phyloP scores from a whole-genome alignment of 1,140 invertebrate genomes.

The Rhynchophorus ferrugineus region DNA sequence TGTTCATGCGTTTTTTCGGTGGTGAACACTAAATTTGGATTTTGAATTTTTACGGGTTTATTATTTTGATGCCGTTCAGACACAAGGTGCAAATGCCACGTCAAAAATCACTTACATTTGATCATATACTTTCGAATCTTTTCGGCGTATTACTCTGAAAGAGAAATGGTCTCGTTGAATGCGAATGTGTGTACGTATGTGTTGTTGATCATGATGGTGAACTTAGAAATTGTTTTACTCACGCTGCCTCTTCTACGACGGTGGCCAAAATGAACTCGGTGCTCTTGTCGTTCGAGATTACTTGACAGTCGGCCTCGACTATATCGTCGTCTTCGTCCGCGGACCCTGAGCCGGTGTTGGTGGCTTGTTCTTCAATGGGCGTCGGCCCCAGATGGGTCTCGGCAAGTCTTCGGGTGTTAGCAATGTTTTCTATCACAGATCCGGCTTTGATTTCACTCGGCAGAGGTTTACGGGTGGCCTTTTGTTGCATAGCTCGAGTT shows the following conservation, averaged over 20 bases:
- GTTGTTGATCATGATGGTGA: neutral
- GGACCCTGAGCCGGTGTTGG: slow-evolving; percentile 84
- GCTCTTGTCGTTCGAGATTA: slow-evolving; percentile 83
- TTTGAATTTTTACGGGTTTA: too few species aligned
- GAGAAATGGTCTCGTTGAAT: slow-evolving; percentile 1
- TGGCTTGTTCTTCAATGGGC: slow-evolving; percentile 63
- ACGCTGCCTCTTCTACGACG: slow-evolving; percentile 67
- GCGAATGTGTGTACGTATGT: neutral
- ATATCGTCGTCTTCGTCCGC: slow-evolving; percentile 72
- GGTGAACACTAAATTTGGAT: too few species aligned
- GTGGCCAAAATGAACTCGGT: slow-evolving; percentile 82
- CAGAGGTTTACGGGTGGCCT: slow-evolving; percentile 64
- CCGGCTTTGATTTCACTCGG: slow-evolving; percentile 65
- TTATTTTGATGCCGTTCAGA: too few species aligned
- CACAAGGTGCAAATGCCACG: too few species aligned
- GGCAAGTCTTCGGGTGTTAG: slow-evolving; percentile 69
- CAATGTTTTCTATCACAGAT: slow-evolving; percentile 82
- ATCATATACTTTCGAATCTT: slow-evolving; percentile 9
- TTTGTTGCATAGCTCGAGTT: slow-evolving; percentile 73
- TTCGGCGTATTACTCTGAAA: slow-evolving; percentile 10
- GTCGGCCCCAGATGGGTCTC: slow-evolving; percentile 68
- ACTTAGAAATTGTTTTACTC: too few species aligned
- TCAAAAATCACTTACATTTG: slow-evolving; percentile 15
- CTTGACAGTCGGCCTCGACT: slow-evolving; percentile 64
- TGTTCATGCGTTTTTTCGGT: too few species aligned